Conservation (phyloP, 2,113 vertebrate genomes). For the Capricornis sumatraensis region DNA sequence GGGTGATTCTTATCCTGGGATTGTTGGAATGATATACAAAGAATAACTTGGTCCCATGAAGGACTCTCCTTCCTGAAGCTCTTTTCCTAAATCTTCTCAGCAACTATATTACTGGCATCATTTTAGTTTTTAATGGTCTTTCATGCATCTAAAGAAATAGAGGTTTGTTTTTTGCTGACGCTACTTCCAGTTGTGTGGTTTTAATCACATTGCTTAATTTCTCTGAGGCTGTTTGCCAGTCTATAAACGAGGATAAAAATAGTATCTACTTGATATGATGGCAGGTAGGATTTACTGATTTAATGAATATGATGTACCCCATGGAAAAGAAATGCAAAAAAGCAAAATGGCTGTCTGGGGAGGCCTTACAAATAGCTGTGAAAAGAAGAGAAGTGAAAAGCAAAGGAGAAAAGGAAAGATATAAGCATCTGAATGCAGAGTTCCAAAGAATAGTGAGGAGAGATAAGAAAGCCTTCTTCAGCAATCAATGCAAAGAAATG, state of each 20-base stretch:
- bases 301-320: background rate
- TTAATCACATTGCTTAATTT: background rate
- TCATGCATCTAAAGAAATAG: background rate
- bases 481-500: too few species aligned
- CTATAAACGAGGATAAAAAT: background rate
- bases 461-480: too few species aligned
- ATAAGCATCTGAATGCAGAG: too few species aligned
- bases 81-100: background rate
- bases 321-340: too few species aligned
- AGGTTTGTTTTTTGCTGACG: background rate
- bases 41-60: background rate
- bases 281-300: background rate
- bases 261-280: background rate
- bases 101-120: background rate
- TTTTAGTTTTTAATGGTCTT: background rate
- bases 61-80: background rate
- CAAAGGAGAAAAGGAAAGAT: too few species aligned
- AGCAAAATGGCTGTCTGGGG: too few species aligned
- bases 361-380: too few species aligned
- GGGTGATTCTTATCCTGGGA: background rate
- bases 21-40: background rate
- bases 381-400: too few species aligned
- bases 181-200: background rate
- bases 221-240: background rate
- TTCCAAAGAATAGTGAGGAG: too few species aligned